Percentiles rank a stretch among this genome's conserved stretches.
These are phyloP conservation scores for Rhegmatorhina hoffmannsi DNA, from an alignment of 2,113 vertebrate species.

Conservation along the genomic window DNA sequence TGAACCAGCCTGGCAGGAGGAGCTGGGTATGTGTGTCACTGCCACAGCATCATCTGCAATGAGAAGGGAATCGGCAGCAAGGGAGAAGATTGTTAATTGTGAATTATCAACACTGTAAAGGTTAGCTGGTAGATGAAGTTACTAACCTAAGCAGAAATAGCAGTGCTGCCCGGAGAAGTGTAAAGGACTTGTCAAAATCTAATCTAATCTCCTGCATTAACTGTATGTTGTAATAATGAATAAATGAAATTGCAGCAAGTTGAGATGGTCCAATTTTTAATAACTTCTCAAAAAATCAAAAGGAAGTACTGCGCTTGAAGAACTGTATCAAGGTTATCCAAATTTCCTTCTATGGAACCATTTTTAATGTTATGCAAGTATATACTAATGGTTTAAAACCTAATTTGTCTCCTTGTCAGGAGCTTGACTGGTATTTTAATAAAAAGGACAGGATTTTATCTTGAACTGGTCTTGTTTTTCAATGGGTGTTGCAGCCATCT, in stretches of 20 bases:
- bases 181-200: slow-evolving; percentile 38
- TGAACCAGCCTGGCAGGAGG: background rate
- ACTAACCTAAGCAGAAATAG: slow-evolving; percentile 4
- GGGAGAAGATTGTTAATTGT: slow-evolving; percentile 10
- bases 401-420: slow-evolving; percentile 44
- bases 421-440: slow-evolving; percentile 43
- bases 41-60: background rate
- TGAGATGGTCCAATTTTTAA: slow-evolving; percentile 29
- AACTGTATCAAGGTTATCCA: background rate
- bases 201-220: slow-evolving; percentile 26
- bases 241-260: slow-evolving; percentile 17
- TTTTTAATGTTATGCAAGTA: slow-evolving; percentile 5
- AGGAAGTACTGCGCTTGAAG: background rate
- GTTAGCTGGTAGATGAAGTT: slow-evolving; percentile 17
- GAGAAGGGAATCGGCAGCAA: background rate
- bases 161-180: background rate
- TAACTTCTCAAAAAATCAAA: slow-evolving; percentile 22
- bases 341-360: background rate
- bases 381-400: slow-evolving; percentile 33
- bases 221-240: background rate
- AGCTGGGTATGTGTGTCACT: background rate
- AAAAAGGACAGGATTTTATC: background rate
- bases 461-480: background rate
- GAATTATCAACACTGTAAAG: background rate
- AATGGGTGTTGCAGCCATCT: background rate